Conservation (phyloP, 30 jellyfish, hydroid and myxozoan genomes). For the Chrysaora quinquecirrha region DNA sequence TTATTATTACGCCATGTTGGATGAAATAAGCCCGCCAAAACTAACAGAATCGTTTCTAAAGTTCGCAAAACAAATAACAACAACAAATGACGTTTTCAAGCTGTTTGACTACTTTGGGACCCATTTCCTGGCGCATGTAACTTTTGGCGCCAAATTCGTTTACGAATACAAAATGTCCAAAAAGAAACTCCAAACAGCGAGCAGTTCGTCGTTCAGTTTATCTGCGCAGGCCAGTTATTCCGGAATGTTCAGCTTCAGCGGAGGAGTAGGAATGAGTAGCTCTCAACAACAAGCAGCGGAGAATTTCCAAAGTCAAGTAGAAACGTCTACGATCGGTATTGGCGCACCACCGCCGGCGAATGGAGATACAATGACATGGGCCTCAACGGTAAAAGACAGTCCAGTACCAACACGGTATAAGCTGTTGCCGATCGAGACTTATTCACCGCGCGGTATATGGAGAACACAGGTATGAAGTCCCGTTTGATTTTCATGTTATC, state of each 20-base stretch:
- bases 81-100: constrained; percentile 21
- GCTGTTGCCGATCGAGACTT: constrained; percentile 54
- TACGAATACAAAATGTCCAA: constrained; percentile 63
- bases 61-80: constrained; percentile 15
- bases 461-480: constrained; percentile 8
- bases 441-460: constrained; percentile 58
- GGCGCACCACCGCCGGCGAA: constrained; percentile 80
- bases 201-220: neutral
- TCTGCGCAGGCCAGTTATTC: constrained; percentile 52
- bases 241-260: constrained; percentile 42
- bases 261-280: constrained; percentile 18
- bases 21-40: constrained; percentile 56
- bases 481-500: no score
- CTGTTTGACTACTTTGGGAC: constrained; percentile 67
- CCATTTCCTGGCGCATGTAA: constrained; percentile 41
- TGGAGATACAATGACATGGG: constrained; percentile 67
- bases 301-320: constrained; percentile 32
- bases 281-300: constrained; percentile 30
- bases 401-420: constrained; percentile 66
- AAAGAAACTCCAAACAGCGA: neutral
- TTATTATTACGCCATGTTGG: constrained; percentile 60
- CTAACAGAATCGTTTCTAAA: constrained; percentile 34
- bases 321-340: constrained; percentile 58
- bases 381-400: constrained; percentile 67
- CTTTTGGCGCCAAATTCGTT: constrained; percentile 68